phyloP scores from a whole-genome alignment of 1,140 invertebrate species.

The Anagrus nilaparvatae region DNA sequence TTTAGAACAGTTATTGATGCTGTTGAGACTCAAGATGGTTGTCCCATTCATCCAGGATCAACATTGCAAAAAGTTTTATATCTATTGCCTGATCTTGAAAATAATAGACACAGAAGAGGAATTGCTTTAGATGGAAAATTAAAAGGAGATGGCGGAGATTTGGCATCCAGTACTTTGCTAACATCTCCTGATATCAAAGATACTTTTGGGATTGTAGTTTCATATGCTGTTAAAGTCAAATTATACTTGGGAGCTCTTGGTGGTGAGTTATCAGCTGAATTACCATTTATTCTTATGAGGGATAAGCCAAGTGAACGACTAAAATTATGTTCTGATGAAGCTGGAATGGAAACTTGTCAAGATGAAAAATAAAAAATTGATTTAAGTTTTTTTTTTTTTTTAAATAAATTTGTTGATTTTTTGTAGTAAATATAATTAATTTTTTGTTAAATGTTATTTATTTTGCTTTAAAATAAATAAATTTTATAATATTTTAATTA shows the following conservation, averaged over 20 bases:
- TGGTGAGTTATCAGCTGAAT: slow-evolving; percentile 87
- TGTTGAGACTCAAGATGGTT: slow-evolving; percentile 90
- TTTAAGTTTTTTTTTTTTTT: no score
- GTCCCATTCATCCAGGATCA: slow-evolving; percentile 89
- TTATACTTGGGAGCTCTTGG: slow-evolving; percentile 87
- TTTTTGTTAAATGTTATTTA: no score
- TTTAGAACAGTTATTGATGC: slow-evolving; percentile 90
- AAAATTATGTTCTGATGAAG: no score
- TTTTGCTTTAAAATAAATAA: no score
- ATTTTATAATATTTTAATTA: no score
- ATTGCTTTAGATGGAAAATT: slow-evolving; percentile 91
- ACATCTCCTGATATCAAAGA: slow-evolving; percentile 72
- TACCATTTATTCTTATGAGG: slow-evolving; percentile 96
- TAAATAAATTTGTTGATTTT: no score
- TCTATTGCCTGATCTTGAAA: slow-evolving; percentile 66
- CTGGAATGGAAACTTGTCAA: no score
- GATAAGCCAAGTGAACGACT: slow-evolving; percentile 55
- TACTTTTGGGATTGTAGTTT: slow-evolving; percentile 82
- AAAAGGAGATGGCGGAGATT: slow-evolving; percentile 68
- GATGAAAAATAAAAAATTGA: no score
- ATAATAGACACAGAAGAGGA: slow-evolving; percentile 81
- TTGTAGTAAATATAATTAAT: no score
- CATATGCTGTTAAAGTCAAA: slow-evolving; percentile 90
- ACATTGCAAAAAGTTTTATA: slow-evolving; percentile 86
- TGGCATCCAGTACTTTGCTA: slow-evolving; percentile 91